phyloP scores from a whole-genome alignment of 2,888 invertebrate species.

The Slavum lentiscoides region DNA sequence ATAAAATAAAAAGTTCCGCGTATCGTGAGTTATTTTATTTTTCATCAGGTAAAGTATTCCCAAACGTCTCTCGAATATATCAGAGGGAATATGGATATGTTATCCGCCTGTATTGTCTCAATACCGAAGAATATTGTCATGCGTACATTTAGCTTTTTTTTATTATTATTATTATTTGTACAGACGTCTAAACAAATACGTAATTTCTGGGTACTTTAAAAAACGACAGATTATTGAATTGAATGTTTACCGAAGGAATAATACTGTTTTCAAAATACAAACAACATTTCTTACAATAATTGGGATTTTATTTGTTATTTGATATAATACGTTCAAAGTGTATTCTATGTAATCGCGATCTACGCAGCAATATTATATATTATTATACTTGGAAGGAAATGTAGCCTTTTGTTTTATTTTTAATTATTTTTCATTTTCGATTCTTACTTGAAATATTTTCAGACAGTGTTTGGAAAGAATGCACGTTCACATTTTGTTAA shows the following conservation, averaged over 20 bases:
- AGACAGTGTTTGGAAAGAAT: too few relatives aligned
- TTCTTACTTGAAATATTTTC: too few relatives aligned
- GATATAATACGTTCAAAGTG: too few relatives aligned
- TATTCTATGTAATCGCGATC: too few relatives aligned
- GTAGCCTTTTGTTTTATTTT: too few relatives aligned
- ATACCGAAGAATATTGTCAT: conserved; percentile 13
- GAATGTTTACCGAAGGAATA: conserved; percentile 1
- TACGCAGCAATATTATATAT: too few relatives aligned
- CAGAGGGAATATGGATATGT: background rate
- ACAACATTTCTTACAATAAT: background rate
- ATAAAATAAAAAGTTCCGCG: background rate
- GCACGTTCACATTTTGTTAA: too few relatives aligned
- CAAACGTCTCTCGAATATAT: too few relatives aligned
- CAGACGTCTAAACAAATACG: conserved; percentile 7
- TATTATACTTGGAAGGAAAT: too few relatives aligned
- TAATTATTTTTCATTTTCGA: too few relatives aligned
- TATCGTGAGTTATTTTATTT: conserved; percentile 22
- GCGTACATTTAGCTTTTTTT: too few relatives aligned
- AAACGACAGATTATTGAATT: background rate
- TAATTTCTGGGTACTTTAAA: background rate
- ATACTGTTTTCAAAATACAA: background rate
- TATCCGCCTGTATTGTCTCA: background rate
- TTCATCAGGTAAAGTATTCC: background rate
- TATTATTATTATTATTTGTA: background rate
- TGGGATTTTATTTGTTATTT: background rate